Base-by-base conservation (phyloP, 1,140 invertebrate species). In the Drosophila burlai region DNA sequence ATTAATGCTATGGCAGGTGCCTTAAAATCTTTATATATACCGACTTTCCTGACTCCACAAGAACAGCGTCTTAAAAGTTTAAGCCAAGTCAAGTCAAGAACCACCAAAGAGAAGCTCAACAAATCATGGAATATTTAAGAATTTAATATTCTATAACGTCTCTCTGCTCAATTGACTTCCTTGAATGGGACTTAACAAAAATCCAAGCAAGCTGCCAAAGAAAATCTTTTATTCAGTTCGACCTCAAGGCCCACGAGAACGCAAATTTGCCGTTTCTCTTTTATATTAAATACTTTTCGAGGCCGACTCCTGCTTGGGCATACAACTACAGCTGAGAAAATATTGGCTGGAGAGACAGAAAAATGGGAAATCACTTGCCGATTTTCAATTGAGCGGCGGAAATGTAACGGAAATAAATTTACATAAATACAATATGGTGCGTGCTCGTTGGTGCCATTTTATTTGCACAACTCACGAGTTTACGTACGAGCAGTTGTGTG, bases 391-490 rank as follows among this genome's bases (percentile, higher is more conserved):
- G 90, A 92, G 80, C 63, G 87, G 76, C 86, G 86, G 86, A 91
- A 91, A 91, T 91, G 86, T 91, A 91, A 91, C 82, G 86, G 86
- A 91, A 91, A 91, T 91, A 91, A 91, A 91, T 91, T 91, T 91
- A 87, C 86, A 91, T 91, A 91, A 91, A 91, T 91, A 91, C 86
- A 91, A 91, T 90, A 91, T 91, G 86, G 83, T 83, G 86, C 87
- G 84, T 89, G 84, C 84, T 81, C 78, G 85, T 90, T 81, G 84
- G 66, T 65, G 85, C 77, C 85, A 89, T 89, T 90, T 89, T 89
- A 89, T 90, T 90, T 89, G 81, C 81, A 55, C 85, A 90, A 84
- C 77, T 76, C 67, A 79, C 71, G 57, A 57, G 54, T 47, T 26
- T 55, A 62, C 24, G 34, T 16, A 16, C 10, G 7, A 29, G 9